Evolutionary conservation across 2,797 vertebrate genomes (phyloP).

Genomic region (Anguilla pacifica): DNA sequence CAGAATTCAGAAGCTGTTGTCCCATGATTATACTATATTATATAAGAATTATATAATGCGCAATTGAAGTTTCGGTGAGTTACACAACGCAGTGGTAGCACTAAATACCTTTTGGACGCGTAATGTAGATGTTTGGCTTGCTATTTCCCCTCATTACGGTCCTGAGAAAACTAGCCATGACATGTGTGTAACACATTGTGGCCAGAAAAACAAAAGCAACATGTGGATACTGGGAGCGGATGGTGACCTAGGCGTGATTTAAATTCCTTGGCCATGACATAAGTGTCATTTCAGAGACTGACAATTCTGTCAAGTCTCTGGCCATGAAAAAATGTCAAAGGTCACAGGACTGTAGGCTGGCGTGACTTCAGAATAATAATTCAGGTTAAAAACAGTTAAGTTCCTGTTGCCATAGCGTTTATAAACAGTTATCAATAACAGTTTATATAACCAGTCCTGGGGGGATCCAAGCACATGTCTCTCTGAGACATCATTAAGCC

Average conservation of each 20-base stretch:
- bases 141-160: slow-evolving; percentile 48
- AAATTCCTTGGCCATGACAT: slow-evolving; percentile 18
- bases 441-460: slow-evolving; percentile 24
- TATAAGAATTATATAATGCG: slow-evolving; percentile 56
- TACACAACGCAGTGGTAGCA: slow-evolving; percentile 44
- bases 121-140: slow-evolving; percentile 35
- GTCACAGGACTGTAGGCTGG: not conserved
- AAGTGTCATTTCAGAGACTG: not conserved
- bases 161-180: slow-evolving; percentile 51
- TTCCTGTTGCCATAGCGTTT: slow-evolving; percentile 33
- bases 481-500: slow-evolving; percentile 2
- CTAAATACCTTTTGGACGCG: slow-evolving; percentile 40
- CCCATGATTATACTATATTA: slow-evolving; percentile 49
- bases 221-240: slow-evolving; percentile 34
- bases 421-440: slow-evolving; percentile 36
- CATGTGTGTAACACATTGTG: slow-evolving; percentile 64
- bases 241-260: slow-evolving; percentile 49
- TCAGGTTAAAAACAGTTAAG: slow-evolving; percentile 2
- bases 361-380: slow-evolving; percentile 18
- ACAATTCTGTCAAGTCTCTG: not conserved
- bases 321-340: not conserved
- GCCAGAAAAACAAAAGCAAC: slow-evolving; percentile 35
- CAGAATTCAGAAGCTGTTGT: slow-evolving; percentile 29
- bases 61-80: slow-evolving; percentile 49
- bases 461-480: slow-evolving; percentile 5